Base-by-base conservation (phyloP, 2,797 vertebrate genomes). In the Thamnophis elegans region DNA sequence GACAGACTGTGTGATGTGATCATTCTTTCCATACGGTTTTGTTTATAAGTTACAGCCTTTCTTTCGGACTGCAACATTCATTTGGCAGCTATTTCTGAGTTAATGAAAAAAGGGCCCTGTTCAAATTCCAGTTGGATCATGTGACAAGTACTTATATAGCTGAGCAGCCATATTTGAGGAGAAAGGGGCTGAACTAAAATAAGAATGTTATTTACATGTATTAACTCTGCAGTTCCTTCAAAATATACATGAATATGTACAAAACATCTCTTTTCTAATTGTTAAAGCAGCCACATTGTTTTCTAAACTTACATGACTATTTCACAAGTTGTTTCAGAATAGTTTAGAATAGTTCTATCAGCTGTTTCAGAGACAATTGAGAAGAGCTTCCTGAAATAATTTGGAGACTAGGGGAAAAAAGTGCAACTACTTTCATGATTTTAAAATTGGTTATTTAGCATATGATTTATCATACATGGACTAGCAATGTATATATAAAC, bases 21-120 rank as follows among this genome's bases (percentile, higher is more conserved):
- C 85, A 91, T 90, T 94, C 53, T 95, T 96, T 95, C 90, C 92
- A 59, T 14, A 60, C 87, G 22, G n/a, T 89, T 94, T 92, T 96
- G 94, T 93, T 96, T 96, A 96, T 88, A 92, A 25, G 62, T 28
- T 36, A 62, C 90, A 88, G 16, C 1, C 6, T 88, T 47, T 94
- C 85, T 92, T 86, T 89, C 91, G 56, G 90, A 68, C 60, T 92
- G n/a, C 65, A 59, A 54, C 91, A 87, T 92, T 92, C 90, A 55
- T 28, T 2, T 94, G 92, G 78, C 95, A 93, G 55, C 58, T 90
- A 51, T 91, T 94, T 94, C 91, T 55, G 94, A 90, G 58, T 89
- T 93, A 94, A 95, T 87, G 85, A 94, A 86, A 93, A 94, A 94
- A 47, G 4, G 73, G 26, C 47, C 87, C 87, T 93, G 55, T 32